Percentiles rank a stretch among this genome's conserved stretches.
Evolutionary conservation across 2,888 invertebrate species (phyloP).

Genomic region (Acleris laterana): DNA sequence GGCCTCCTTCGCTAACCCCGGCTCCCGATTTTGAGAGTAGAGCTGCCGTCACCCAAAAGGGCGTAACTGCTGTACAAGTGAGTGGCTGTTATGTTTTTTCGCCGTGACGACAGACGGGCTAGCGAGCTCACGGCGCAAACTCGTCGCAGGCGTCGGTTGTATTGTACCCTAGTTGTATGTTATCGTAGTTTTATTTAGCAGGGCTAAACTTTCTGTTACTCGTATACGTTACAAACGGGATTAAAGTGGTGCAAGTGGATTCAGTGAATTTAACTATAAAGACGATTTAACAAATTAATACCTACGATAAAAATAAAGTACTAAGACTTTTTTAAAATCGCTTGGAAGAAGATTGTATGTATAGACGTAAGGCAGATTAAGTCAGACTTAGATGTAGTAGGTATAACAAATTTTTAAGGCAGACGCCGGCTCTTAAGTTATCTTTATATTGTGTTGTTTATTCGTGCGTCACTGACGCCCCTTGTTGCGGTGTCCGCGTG

Average conservation of each 20-base stretch:
- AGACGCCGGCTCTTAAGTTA: conserved; percentile 38
- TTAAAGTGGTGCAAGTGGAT: conserved; percentile 77
- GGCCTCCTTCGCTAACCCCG: neutral
- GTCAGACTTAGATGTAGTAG: conserved; percentile 82
- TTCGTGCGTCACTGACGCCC: conserved; percentile 30
- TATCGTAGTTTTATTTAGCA: conserved; percentile 71
- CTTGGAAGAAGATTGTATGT: conserved; percentile 81
- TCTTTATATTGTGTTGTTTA: conserved; percentile 38
- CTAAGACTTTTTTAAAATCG: conserved; percentile 82
- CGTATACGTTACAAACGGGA: conserved; percentile 69
- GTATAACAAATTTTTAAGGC: conserved; percentile 82
- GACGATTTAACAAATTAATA: conserved; percentile 84
- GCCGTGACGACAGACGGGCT: neutral
- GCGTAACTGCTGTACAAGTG: neutral
- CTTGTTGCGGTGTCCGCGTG: conserved; percentile 4
- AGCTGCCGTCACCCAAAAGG: neutral
- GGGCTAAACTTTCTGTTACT: conserved; percentile 72
- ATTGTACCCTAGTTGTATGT: conserved; percentile 73
- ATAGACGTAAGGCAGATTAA: conserved; percentile 76
- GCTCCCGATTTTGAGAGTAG: neutral
- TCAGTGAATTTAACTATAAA: conserved; percentile 77
- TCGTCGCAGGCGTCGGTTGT: conserved; percentile 68
- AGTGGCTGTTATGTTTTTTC: neutral
- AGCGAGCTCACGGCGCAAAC: conserved; percentile 14
- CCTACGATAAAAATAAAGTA: conserved; percentile 68